Base-by-base conservation (phyloP, 2,888 invertebrate genomes). In the Mesoligia furuncula region DNA sequence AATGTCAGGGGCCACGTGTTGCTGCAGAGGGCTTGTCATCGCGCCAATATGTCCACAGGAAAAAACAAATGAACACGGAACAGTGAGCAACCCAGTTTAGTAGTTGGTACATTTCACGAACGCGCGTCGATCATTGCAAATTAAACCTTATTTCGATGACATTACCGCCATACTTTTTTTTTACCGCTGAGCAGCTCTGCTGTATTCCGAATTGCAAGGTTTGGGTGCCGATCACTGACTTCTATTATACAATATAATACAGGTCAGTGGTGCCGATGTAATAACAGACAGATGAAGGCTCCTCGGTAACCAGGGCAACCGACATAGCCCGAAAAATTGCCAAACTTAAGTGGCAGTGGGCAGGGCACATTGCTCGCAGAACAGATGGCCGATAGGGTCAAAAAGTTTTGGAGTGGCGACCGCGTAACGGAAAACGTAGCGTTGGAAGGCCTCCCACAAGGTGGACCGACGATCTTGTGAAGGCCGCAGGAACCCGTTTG, bases 1-100 rank as follows among this genome's bases (percentile, higher is more conserved):
- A 42, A 80, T 73, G 73, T 66, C 81, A 66, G 81, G 59, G 80
- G 39, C 8, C 65, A 59, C 65, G 57, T 73, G 73, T n/a, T 2
- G 11, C 9, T 51, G 13, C 8, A 27, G 69, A 59, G 80, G n/a
- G n/a, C n/a, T 73, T 73, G 57, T 66, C 74, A 65, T 24, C 42
- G 39, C 11, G 31, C 78, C 72, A 57, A 73, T 51, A 57, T 57
- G 15, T 17, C 20, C 11, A 59, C 64, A 78, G 80, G 78, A 59
- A 65, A 48, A 77, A 71, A 39, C 24, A 78, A 65, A 72, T 65
- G 31, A 80, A 80, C 39, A n/a, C 45, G n/a, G 27, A 64, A 80
- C 31, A 31, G 45, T 24, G 51, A 45, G 17, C 6, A 54, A 77
- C 51, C 68, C 4, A 79, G 31, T 51, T 61, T 51, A 42, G 7